Conservation (phyloP, 2,888 invertebrate species). For the Stegana nigrithorax region DNA sequence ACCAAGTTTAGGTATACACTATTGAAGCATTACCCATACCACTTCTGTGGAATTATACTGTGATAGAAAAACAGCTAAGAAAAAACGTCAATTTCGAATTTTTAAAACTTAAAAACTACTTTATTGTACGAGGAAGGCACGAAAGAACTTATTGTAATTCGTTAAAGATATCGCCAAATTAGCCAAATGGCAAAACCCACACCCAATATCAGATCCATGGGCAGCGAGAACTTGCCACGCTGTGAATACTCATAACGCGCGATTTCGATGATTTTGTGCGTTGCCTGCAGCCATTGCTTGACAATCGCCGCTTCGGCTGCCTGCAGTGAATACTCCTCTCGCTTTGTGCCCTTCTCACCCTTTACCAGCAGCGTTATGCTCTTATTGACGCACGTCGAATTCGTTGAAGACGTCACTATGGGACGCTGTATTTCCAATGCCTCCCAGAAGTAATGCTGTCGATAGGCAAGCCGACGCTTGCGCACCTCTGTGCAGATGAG, state of each 20-base stretch:
- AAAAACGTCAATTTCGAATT: not conserved
- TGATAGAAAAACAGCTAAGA: no score
- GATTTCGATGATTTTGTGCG: conserved; percentile 55
- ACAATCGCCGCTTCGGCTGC: conserved; percentile 56
- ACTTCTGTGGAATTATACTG: no score
- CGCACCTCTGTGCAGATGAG: conserved; percentile 66
- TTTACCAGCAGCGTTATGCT: conserved; percentile 52
- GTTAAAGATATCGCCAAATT: conserved; percentile 62
- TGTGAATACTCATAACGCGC: conserved; percentile 50
- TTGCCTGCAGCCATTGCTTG: conserved; percentile 61
- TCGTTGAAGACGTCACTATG: conserved; percentile 27
- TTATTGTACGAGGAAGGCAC: conserved; percentile 11
- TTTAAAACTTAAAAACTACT: not conserved
- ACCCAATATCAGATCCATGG: conserved; percentile 62
- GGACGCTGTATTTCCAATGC: conserved; percentile 60
- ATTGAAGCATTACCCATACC: no score
- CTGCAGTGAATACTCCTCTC: conserved; percentile 59
- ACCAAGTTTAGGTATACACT: no score
- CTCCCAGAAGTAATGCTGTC: conserved; percentile 63
- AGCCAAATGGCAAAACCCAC: conserved; percentile 59
- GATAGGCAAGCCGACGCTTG: conserved; percentile 61
- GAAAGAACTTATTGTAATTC: not conserved
- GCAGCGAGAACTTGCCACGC: conserved; percentile 55
- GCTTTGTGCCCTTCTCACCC: conserved; percentile 38
- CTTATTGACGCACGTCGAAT: conserved; percentile 50